Conservation (phyloP, 2,888 invertebrate genomes). For the Argyresthia goedartella region DNA sequence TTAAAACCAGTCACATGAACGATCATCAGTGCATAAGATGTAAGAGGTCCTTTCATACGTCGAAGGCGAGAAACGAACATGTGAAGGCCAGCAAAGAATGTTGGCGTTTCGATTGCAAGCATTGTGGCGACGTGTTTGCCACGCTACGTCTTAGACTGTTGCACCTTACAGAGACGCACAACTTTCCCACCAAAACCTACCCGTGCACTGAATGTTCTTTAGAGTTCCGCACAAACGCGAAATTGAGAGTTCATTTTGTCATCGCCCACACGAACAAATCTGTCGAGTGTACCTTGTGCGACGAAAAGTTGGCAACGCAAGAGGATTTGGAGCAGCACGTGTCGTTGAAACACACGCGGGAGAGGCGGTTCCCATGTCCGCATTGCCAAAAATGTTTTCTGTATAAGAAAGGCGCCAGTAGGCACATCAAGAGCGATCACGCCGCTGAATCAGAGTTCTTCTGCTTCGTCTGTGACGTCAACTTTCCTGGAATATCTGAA, state of each 20-base stretch:
- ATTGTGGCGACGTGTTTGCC: background rate
- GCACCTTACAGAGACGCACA: background rate
- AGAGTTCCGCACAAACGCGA: background rate
- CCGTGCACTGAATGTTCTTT: background rate
- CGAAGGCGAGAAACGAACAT: background rate
- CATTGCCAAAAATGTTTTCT: conserved; percentile 20
- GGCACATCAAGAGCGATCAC: conserved; percentile 18
- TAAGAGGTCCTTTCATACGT: background rate
- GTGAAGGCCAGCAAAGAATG: background rate
- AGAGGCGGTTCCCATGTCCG: conserved; percentile 28
- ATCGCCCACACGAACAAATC: conserved; percentile 22
- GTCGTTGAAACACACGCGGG: conserved; percentile 25
- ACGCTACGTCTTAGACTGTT: background rate
- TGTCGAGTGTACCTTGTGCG: conserved; percentile 27
- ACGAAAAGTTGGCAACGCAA: conserved; percentile 27
- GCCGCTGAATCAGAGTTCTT: too few relatives aligned
- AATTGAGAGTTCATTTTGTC: conserved; percentile 1
- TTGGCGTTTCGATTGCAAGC: background rate
- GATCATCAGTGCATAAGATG: conserved; percentile 1
- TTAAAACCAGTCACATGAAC: background rate
- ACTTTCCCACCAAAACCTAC: background rate
- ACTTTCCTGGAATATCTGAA: too few relatives aligned
- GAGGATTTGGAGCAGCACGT: conserved; percentile 31
- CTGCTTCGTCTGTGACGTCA: too few relatives aligned
- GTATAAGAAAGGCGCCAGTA: conserved; percentile 14